Evolutionary conservation across 2,113 vertebrate species (phyloP), one percentile per base, ranked within the genome.

Genomic region (Eudyptes chrysolophus): DNA sequence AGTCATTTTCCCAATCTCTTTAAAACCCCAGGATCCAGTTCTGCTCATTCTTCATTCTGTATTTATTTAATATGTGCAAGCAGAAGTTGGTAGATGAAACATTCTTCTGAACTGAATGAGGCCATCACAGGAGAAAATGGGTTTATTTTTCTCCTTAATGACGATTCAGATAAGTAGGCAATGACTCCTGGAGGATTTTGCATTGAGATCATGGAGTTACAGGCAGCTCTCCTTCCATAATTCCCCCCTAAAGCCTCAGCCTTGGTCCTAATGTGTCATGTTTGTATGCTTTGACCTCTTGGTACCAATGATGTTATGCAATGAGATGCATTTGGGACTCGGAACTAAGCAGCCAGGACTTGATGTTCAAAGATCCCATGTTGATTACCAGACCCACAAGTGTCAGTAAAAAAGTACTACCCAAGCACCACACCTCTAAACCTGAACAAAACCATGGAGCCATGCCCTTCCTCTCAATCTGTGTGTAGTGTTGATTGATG

Each of bases 111-210:
- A 70, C 38, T 66, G 88, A 92, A 94, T 87, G 89, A 81, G 42
- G 80, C 92, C 38, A 75, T 92, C 68, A 58, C 46, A 89, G 52
- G 51, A 87, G 72, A 87, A 96, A 90, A 94, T 89, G 32, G 55
- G n/a, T 81, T 89, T 96, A 84, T 95, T 96, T 95, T 95, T 90
- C 81, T 95, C 57, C 48, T 66, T 75, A 89, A 94, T 87, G 77
- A 78, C 16, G 30, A 60, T 87, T 94, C 65, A 87, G 64, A 71
- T 78, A 71, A 91, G 42, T 75, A 78, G 65, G 8, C 51, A 66
- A 78, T 87, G 76, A 58, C 55, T 96, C 55, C 64, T 70, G 30
- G 54, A 91, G 38, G 64, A 70, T 92, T 96, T 94, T 91, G 48
- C 38, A 36, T 26, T 71, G 68, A 92, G 69, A 84, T 94, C 29